Evolutionary conservation across 2,797 vertebrate genomes (phyloP).

Genomic region (Hypotaenidia philippensis): DNA sequence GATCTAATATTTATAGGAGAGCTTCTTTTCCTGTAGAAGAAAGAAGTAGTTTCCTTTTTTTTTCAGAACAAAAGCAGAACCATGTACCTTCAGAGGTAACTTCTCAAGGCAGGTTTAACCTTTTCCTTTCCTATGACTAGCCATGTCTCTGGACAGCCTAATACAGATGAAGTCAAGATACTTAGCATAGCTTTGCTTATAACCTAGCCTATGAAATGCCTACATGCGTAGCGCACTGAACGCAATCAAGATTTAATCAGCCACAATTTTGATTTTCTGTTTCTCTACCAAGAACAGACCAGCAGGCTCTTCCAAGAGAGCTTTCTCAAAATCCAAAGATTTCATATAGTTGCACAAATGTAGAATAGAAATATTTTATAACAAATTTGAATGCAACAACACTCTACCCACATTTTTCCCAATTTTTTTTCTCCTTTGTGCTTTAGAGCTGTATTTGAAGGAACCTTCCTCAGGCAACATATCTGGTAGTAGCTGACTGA

Average conservation of each 20-base stretch:
- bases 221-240: neutral
- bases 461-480: neutral
- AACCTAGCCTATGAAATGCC: neutral
- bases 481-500: neutral
- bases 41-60: neutral
- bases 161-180: neutral
- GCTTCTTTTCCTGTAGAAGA: neutral
- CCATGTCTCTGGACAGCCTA: neutral
- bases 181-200: neutral
- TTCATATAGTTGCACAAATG: neutral
- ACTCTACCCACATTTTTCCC: neutral
- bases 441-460: neutral
- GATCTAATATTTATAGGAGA: neutral
- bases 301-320: neutral
- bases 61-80: neutral
- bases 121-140: neutral
- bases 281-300: neutral
- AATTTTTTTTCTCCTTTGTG: accelerated
- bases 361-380: neutral
- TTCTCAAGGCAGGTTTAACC: neutral
- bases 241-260: neutral
- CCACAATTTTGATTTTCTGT: neutral
- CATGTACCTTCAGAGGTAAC: neutral
- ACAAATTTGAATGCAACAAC: neutral
- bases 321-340: neutral